These are phyloP conservation scores for Labeo catla DNA, from an alignment of 2,113 vertebrate genomes.

Conservation along the genomic window DNA sequence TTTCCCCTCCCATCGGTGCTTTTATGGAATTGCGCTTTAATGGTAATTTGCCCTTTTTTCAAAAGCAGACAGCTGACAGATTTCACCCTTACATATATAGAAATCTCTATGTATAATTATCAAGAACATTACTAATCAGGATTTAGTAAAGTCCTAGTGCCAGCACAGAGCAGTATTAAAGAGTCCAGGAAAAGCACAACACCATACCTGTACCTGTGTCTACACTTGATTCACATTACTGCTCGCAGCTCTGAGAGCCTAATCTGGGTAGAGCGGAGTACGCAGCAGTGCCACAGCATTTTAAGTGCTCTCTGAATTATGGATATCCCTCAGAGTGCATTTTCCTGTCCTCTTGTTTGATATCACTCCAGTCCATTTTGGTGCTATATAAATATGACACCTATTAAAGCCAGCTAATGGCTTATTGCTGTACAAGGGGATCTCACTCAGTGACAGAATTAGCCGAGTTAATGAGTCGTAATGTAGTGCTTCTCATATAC, in stretches of 20 bases:
- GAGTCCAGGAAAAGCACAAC: neutral
- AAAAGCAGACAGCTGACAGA: no score
- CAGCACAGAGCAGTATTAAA: neutral
- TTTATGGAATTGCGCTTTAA: no score
- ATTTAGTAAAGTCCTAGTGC: neutral
- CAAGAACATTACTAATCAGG: no score
- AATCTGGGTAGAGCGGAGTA: constrained; percentile 13
- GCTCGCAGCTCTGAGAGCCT: constrained; percentile 1
- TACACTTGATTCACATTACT: constrained; percentile 44
- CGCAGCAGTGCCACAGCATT: neutral
- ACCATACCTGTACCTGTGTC: neutral
- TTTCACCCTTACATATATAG: no score
- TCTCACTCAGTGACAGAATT: constrained; percentile 32
- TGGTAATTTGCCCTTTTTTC: no score
- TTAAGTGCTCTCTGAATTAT: constrained; percentile 49
- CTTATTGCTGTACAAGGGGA: constrained; percentile 36
- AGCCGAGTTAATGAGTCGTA: constrained; percentile 54
- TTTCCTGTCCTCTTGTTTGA: constrained; percentile 49
- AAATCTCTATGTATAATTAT: no score
- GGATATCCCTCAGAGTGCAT: constrained; percentile 52
- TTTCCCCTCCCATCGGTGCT: no score
- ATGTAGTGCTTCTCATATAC: constrained; percentile 15
- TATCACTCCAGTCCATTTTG: constrained; percentile 48
- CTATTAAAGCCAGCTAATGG: constrained; percentile 55
- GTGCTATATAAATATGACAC: constrained; percentile 50